Evolutionary conservation across 2,888 invertebrate genomes (phyloP).

Genomic region (Callyntrura guangdongensis): DNA sequence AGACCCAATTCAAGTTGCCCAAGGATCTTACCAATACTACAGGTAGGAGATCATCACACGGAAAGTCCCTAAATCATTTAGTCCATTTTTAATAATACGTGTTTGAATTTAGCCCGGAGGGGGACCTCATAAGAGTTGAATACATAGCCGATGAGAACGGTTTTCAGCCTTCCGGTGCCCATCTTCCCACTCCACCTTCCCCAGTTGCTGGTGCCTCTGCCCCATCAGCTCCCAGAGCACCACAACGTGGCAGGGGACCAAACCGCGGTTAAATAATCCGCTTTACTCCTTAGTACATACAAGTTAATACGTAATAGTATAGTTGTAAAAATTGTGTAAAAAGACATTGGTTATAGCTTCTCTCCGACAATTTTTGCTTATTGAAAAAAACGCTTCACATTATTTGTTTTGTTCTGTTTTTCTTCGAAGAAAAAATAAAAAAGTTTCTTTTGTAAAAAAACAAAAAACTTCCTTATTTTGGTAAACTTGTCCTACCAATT

Average conservation of each 20-base stretch:
- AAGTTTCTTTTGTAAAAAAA: constrained; percentile 22
- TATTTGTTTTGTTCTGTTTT: constrained; percentile 22
- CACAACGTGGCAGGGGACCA: constrained; percentile 12
- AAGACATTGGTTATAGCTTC: not conserved
- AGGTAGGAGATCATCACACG: too few relatives aligned
- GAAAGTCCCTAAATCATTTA: too few relatives aligned
- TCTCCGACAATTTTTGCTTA: not conserved
- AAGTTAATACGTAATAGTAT: not conserved
- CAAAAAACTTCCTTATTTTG: not conserved
- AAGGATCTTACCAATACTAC: constrained; percentile 79
- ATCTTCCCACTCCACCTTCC: constrained; percentile 73
- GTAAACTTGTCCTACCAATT: not conserved
- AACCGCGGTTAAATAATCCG: constrained; percentile 31
- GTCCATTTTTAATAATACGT: too few relatives aligned
- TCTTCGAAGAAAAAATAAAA: constrained; percentile 1
- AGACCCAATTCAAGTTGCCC: constrained; percentile 81
- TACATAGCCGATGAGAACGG: constrained; percentile 80
- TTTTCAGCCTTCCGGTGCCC: constrained; percentile 64
- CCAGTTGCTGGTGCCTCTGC: constrained; percentile 28
- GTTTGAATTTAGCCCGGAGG: constrained; percentile 63
- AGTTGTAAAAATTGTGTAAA: not conserved
- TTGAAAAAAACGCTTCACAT: constrained; percentile 16
- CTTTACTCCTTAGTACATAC: not conserved
- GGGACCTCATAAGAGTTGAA: constrained; percentile 78
- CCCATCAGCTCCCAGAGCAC: constrained; percentile 31